Conservation (phyloP, 2,888 invertebrate species). For the Crocallis elinguaria region DNA sequence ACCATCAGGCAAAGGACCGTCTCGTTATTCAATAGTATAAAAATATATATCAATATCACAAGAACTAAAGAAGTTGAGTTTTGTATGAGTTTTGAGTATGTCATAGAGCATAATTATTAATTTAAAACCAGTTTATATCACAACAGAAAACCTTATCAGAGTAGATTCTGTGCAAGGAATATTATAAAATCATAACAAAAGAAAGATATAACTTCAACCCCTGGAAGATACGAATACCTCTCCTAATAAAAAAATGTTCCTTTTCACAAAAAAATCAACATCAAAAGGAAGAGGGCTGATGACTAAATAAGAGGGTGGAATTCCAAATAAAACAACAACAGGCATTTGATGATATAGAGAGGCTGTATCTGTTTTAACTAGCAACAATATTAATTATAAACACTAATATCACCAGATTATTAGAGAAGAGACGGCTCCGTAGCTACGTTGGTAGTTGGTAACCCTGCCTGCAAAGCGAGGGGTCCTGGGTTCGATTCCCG, state of each 20-base stretch:
- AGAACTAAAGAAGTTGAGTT: too few relatives aligned
- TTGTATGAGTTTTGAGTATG: too few relatives aligned
- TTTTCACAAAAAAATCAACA: conserved; percentile 8
- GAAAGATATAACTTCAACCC: conserved; percentile 7
- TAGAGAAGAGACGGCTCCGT: too few relatives aligned
- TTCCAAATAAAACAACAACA: conserved; percentile 7
- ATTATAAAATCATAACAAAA: conserved; percentile 11
- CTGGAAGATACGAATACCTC: conserved; percentile 3
- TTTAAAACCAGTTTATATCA: background rate
- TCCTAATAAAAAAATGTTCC: conserved; percentile 7
- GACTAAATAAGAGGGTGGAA: conserved; percentile 1
- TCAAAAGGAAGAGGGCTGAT: conserved; percentile 5
- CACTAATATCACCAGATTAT: too few relatives aligned
- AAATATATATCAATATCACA: too few relatives aligned
- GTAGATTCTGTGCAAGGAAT: conserved; percentile 7
- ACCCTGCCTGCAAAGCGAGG: too few relatives aligned
- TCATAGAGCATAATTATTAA: too few relatives aligned
- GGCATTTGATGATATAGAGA: conserved; percentile 1
- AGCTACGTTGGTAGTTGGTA: too few relatives aligned
- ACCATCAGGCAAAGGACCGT: too few relatives aligned
- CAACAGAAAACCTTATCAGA: background rate
- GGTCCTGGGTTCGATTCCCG: too few relatives aligned
- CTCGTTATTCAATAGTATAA: too few relatives aligned
- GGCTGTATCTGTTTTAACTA: background rate
- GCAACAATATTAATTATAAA: too few relatives aligned